phyloP scores from a whole-genome alignment of 2,113 vertebrate genomes.

The Phyllostomus discolor region DNA sequence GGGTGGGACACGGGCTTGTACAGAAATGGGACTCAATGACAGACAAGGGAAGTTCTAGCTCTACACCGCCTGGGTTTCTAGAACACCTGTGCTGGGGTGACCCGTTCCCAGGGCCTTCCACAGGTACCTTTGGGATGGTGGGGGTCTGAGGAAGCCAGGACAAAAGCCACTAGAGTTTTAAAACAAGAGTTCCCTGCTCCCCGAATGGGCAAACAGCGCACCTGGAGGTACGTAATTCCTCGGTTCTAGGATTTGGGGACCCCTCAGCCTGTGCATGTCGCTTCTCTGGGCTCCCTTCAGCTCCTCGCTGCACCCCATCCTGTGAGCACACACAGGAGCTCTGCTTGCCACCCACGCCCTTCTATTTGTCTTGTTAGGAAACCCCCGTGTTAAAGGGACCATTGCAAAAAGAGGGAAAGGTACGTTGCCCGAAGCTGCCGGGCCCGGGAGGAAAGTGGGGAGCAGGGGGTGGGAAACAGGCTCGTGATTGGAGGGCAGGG shows the following conservation, averaged over 20 bases:
- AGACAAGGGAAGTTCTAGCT: background rate
- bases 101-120: background rate
- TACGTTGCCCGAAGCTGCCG: slow-evolving; percentile 72
- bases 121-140: background rate
- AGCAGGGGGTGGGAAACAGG: slow-evolving; percentile 61
- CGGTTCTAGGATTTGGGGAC: background rate
- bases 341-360: slow-evolving; percentile 63
- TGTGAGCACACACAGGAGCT: background rate
- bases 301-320: background rate
- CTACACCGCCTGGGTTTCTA: background rate
- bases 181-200: background rate
- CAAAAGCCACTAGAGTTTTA: background rate
- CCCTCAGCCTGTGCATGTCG: accelerated
- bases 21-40: background rate
- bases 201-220: background rate
- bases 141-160: background rate
- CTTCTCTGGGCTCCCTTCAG: background rate
- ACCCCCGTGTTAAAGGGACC: slow-evolving; percentile 74
- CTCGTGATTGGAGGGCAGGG: slow-evolving; percentile 57
- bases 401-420: slow-evolving; percentile 73
- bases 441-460: slow-evolving; percentile 63
- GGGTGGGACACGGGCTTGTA: background rate
- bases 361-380: slow-evolving; percentile 78
- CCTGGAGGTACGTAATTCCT: background rate
- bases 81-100: background rate